Base-by-base conservation (phyloP, 2,113 vertebrate species). In the Scytalopus superciliaris region DNA sequence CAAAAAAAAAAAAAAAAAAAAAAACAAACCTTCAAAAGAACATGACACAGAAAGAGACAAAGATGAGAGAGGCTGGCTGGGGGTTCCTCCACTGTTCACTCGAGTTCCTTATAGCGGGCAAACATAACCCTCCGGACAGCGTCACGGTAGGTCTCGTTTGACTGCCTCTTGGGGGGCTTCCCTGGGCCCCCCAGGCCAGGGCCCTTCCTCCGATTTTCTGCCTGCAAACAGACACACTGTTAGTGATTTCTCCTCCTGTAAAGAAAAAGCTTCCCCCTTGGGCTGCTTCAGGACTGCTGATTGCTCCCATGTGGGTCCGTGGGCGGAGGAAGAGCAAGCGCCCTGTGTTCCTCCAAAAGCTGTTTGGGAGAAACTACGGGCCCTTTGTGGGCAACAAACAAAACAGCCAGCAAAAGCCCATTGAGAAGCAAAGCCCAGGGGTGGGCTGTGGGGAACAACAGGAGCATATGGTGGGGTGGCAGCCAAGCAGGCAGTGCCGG, bases 71-170 rank as follows among this genome's bases (percentile, higher is more conserved):
- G 69, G 56, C 18, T 66, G 68, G 72, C 33, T 19, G 31, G 52
- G 56, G 35, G 21, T 8, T 84, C 39, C 39, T 47, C 93, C 90
- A 77, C 57, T 13, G 7, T 96, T 99, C 98, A 99, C 96, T 99
- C 99, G 3, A 99, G 98, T 84, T 99, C 99, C 96, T 99, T 99
- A 57, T 99, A 99, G 77, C 99, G 98, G 84, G 99, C 99, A 96
- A 99, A 99, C 99, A 99, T 99, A 91, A 99, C 99, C 93, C 99
- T 99, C 70, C 99, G 98, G 60, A 99, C 99, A 2, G 99, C 99
- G 1, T 99, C 99, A 12, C 99, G 98, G 97, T 99, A 99, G 13
- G 99, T 98, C 93, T 98, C 98, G 2, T 98, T 98, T 79, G 98
- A 98, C 94, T 98, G 98, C 94, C 98, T 97, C 97, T 98, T 98